Conservation (phyloP, 2,797 vertebrate species). For the Poliocrania exsul region DNA sequence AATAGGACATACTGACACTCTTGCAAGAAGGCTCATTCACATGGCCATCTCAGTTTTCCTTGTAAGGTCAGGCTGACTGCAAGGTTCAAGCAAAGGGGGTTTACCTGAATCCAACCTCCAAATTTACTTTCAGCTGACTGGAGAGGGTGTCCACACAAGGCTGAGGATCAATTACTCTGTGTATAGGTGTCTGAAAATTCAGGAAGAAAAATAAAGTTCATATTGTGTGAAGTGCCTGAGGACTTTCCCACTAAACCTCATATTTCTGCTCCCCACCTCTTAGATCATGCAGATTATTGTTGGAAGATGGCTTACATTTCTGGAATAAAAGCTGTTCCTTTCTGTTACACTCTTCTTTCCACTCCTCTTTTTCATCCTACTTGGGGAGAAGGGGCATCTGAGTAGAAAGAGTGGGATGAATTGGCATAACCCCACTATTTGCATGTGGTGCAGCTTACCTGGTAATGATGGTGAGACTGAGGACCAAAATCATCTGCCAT, state of each 20-base stretch:
- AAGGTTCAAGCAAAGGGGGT: neutral
- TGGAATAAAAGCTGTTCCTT: neutral
- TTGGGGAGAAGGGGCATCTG: neutral
- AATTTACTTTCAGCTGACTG: neutral
- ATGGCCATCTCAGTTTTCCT: neutral
- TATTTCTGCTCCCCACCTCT: neutral
- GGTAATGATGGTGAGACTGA: neutral
- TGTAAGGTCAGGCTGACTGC: neutral
- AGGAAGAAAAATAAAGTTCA: neutral
- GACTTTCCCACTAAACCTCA: neutral
- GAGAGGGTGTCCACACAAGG: neutral
- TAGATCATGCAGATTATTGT: neutral
- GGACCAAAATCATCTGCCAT: neutral
- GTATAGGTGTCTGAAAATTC: neutral
- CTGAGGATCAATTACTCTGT: neutral
- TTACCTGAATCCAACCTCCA: neutral
- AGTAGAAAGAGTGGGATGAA: neutral
- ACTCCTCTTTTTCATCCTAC: neutral
- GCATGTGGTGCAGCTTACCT: neutral
- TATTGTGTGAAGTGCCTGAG: neutral
- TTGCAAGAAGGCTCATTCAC: accelerated
- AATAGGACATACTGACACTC: neutral
- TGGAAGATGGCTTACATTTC: neutral
- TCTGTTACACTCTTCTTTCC: neutral
- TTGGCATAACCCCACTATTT: neutral